A percentile compares a stretch with the other conserved stretches of the same genome.
Conservation (phyloP, 2,797 vertebrate genomes). For the Sarcophilus harrisii region DNA sequence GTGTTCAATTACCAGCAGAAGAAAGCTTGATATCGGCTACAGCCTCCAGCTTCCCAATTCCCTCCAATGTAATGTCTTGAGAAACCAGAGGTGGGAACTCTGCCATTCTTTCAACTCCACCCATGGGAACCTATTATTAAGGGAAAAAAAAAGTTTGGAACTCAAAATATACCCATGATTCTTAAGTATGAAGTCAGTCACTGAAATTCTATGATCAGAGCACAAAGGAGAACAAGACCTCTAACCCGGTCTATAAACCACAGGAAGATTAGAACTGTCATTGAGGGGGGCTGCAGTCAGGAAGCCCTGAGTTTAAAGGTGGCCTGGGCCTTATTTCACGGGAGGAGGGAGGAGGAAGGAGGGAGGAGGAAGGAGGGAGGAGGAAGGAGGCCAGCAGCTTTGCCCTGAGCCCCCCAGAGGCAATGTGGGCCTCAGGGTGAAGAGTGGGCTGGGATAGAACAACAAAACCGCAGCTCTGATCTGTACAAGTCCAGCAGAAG, state of each 20-base stretch:
- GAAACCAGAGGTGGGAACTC: constrained; percentile 89
- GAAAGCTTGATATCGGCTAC: constrained; percentile 93
- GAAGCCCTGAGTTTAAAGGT: background rate
- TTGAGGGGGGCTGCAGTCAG: background rate
- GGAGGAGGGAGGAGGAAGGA: too few species aligned
- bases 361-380: too few species aligned
- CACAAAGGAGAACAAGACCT: constrained; percentile 31
- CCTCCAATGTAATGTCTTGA: constrained; percentile 89
- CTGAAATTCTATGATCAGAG: background rate
- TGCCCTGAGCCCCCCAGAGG: background rate
- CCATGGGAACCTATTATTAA: constrained; percentile 90
- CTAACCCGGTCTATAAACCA: background rate
- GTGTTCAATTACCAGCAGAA: constrained; percentile 89
- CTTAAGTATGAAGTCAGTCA: constrained; percentile 24
- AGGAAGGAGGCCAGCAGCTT: background rate
- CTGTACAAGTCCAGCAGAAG: background rate
- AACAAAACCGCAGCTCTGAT: background rate
- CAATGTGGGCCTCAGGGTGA: background rate
- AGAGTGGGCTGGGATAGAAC: background rate
- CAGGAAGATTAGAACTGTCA: background rate
- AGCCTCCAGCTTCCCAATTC: constrained; percentile 87
- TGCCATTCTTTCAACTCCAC: constrained; percentile 93
- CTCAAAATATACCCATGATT: constrained; percentile 39
- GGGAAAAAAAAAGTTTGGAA: constrained; percentile 13
- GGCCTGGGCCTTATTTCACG: background rate